A percentile compares a stretch with the other conserved stretches of the same genome.
phyloP scores from a whole-genome alignment of 2,113 vertebrate species.

The Equus quagga region DNA sequence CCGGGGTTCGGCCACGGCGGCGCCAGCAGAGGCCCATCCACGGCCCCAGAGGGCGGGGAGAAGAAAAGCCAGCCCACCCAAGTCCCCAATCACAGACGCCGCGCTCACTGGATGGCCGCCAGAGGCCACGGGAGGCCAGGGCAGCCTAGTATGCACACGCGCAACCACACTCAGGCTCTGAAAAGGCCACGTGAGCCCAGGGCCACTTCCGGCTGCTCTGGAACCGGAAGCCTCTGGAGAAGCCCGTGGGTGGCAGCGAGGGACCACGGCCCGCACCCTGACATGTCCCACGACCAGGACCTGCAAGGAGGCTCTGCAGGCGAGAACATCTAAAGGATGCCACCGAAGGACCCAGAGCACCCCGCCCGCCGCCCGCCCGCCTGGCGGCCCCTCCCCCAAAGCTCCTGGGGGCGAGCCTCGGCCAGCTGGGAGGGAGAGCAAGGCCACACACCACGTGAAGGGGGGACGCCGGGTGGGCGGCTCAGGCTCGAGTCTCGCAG shows the following conservation, averaged over 20 bases:
- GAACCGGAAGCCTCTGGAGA: background rate
- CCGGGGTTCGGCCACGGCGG: too few species aligned
- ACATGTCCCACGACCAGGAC: accelerated
- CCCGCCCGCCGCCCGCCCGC: too few species aligned
- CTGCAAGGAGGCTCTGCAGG: background rate
- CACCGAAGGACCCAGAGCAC: accelerated
- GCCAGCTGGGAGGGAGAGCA: background rate
- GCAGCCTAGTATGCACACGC: too few species aligned
- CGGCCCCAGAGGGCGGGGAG: too few species aligned
- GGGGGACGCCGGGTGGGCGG: accelerated
- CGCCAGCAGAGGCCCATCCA: too few species aligned
- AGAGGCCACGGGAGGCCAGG: too few species aligned
- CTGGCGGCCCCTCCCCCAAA: background rate
- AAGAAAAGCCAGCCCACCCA: too few species aligned
- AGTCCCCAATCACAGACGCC: too few species aligned
- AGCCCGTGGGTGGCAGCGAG: too few species aligned
- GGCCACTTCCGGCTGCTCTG: too few species aligned
- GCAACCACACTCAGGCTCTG: background rate
- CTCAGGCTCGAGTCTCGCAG: background rate
- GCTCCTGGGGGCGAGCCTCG: background rate
- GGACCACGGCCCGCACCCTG: background rate
- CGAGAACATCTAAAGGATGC: accelerated
- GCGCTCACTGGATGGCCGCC: too few species aligned
- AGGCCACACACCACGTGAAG: background rate
- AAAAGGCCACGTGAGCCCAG: background rate